phyloP scores from a whole-genome alignment of 1,140 invertebrate species.

The Gonatopus flavifemur region DNA sequence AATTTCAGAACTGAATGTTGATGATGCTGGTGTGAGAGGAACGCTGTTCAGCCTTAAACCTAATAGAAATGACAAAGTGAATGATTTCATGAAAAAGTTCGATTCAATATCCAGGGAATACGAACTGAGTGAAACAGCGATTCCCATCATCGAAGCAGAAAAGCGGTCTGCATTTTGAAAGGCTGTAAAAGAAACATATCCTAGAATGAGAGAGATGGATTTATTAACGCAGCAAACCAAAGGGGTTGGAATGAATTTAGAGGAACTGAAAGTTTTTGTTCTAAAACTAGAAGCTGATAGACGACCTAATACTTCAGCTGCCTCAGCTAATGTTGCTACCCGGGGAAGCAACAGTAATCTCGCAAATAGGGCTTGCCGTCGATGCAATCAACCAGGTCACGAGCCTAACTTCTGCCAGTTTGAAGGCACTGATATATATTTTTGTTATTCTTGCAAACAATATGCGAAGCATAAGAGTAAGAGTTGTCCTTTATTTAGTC shows the following conservation, averaged over 20 bases:
- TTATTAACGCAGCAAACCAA: constrained; percentile 8
- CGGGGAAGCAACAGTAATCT: constrained; percentile 13
- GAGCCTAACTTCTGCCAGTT: constrained; percentile 2
- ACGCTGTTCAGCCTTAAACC: constrained; percentile 22
- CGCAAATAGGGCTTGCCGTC: constrained; percentile 10
- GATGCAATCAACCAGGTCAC: constrained; percentile 17
- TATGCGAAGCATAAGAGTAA: neutral
- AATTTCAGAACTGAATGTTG: constrained; percentile 21
- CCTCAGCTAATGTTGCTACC: too few species aligned
- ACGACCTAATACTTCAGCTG: constrained; percentile 4
- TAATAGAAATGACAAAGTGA: constrained; percentile 16
- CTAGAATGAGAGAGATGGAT: constrained; percentile 19
- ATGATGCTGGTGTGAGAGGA: constrained; percentile 25
- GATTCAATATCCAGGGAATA: constrained; percentile 26
- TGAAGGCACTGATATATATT: constrained; percentile 5
- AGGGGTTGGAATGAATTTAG: constrained; percentile 12
- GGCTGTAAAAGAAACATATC: constrained; percentile 19
- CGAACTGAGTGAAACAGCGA: constrained; percentile 22
- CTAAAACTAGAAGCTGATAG: constrained; percentile 17
- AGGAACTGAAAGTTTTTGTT: constrained; percentile 17
- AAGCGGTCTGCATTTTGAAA: constrained; percentile 30
- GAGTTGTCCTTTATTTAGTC: neutral
- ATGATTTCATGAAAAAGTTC: constrained; percentile 23
- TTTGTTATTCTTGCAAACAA: constrained; percentile 13
- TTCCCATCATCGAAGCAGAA: constrained; percentile 25